Conservation (phyloP, 2,888 invertebrate species). For the Isotomurus palustris region DNA sequence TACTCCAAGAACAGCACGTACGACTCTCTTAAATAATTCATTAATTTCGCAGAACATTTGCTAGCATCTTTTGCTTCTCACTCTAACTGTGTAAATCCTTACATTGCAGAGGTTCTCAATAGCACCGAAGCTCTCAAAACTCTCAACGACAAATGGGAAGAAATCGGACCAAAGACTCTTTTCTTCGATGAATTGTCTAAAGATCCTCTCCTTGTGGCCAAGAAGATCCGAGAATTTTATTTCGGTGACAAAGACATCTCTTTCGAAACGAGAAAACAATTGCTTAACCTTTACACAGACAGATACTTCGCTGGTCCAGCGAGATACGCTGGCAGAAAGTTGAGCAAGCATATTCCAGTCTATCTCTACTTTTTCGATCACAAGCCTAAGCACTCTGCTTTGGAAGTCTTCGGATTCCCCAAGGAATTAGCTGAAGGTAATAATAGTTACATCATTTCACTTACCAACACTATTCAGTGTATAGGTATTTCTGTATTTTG, state of each 20-base stretch:
- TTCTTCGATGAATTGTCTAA: slow-evolving; percentile 22
- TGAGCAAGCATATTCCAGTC: slow-evolving; percentile 21
- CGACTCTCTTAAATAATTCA: neutral
- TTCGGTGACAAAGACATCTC: slow-evolving; percentile 24
- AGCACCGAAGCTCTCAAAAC: slow-evolving; percentile 13
- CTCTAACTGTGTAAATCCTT: neutral
- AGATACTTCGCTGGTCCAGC: slow-evolving; percentile 18
- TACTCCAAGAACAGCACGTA: neutral
- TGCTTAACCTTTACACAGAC: slow-evolving; percentile 24
- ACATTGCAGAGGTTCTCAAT: slow-evolving; percentile 15
- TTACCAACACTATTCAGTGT: too few relatives aligned
- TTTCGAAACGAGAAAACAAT: neutral
- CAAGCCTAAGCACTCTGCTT: slow-evolving; percentile 11
- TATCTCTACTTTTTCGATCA: slow-evolving; percentile 25
- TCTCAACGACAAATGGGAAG: slow-evolving; percentile 25
- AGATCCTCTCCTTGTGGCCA: slow-evolving; percentile 17
- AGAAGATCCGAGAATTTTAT: slow-evolving; percentile 27
- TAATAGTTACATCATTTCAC: too few relatives aligned
- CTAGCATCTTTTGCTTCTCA: neutral
- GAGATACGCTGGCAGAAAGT: slow-evolving; percentile 11
- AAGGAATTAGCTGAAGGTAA: neutral
- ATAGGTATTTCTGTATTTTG: too few relatives aligned
- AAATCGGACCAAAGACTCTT: slow-evolving; percentile 17
- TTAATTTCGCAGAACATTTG: neutral
- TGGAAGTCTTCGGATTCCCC: slow-evolving; percentile 19